Percentiles rank a stretch among this genome's conserved stretches.
Conservation (phyloP, 2,113 vertebrate species). For the Psettodes erumei region DNA sequence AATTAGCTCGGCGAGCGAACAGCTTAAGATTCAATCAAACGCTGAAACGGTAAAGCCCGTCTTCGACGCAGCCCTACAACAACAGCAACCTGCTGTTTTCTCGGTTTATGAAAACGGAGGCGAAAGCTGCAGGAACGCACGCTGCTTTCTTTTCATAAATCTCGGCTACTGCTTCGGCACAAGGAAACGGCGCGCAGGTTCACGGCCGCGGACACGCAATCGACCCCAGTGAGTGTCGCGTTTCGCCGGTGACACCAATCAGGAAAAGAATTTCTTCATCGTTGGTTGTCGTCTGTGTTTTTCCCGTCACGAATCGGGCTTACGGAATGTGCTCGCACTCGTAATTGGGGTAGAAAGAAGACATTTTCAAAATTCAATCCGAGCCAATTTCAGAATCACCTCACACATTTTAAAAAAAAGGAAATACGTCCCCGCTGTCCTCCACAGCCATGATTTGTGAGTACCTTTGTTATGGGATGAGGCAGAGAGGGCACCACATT, state of each 20-base stretch:
- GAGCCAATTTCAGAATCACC: slow-evolving; percentile 5
- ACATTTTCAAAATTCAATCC: background rate
- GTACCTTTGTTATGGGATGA: slow-evolving; percentile 1
- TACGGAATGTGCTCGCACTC: too few species aligned
- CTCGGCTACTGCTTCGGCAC: background rate
- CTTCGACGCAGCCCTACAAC: background rate
- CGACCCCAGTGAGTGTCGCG: too few species aligned
- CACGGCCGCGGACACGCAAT: background rate
- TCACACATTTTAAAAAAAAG: slow-evolving; percentile 1
- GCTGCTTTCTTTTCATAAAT: background rate
- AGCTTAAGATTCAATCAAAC: slow-evolving; percentile 30
- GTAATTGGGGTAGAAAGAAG: background rate
- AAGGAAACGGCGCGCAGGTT: background rate
- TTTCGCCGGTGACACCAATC: too few species aligned
- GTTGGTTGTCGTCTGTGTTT: too few species aligned
- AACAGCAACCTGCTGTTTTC: background rate
- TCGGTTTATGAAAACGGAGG: slow-evolving; percentile 2
- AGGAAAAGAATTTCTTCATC: too few species aligned
- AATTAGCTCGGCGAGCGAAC: background rate
- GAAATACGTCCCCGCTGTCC: background rate
- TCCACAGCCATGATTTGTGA: slow-evolving; percentile 28
- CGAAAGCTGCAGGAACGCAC: background rate
- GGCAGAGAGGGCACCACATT: background rate
- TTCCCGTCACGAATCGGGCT: background rate
- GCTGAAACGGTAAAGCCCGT: background rate